Base-by-base conservation (phyloP, 2,113 vertebrate species). In the Riparia riparia region DNA sequence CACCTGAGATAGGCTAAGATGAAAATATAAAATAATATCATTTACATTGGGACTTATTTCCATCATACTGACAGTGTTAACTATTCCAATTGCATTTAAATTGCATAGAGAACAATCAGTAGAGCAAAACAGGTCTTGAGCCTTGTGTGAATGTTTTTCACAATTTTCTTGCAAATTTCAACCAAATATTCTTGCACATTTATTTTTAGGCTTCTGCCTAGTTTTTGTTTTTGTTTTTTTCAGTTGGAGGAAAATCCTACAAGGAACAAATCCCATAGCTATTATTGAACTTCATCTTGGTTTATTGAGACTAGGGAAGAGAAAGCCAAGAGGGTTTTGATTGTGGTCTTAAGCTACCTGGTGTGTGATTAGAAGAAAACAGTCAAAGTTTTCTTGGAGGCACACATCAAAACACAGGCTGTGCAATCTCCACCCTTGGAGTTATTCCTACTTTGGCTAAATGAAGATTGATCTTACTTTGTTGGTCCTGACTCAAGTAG, bases 401-500 rank as follows among this genome's bases (percentile, higher is more conserved):
- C 32, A 1, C 15, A 56, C 10, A 60, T 21, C 4, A 86, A 86
- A 79, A 24, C 3, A 0, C 17, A 31, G 8, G 2, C 42, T 70
- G 14, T 34, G 4, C 8, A 47, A 51, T 44, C 17, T 42, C 28
- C 7, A 47, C 6, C 13, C 14, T 68, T 68, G 28, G 31, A 63
- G 6, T 37, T 47, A 28, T 58, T 68, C 7, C 9, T 77, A 4
- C 14, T 19, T 68, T 84, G 11, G 7, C 14, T 68, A 39, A 82
- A 86, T 25, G 8, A 64, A 42, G 57, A 50, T 6, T 29, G 8
- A 47, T 65, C 4, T 63, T 57, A 42, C 7, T 61, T 41, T 60
- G 17, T 42, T 17, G 1, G 20, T 79, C 6, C 9, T 89, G 21
- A 31, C 7, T 57, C 0, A 0, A 49, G 31, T 4, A 49, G 15